These are phyloP conservation scores for Gymnothorax reevesii DNA, from an alignment of 2,797 vertebrate species.

Conservation along the genomic window DNA sequence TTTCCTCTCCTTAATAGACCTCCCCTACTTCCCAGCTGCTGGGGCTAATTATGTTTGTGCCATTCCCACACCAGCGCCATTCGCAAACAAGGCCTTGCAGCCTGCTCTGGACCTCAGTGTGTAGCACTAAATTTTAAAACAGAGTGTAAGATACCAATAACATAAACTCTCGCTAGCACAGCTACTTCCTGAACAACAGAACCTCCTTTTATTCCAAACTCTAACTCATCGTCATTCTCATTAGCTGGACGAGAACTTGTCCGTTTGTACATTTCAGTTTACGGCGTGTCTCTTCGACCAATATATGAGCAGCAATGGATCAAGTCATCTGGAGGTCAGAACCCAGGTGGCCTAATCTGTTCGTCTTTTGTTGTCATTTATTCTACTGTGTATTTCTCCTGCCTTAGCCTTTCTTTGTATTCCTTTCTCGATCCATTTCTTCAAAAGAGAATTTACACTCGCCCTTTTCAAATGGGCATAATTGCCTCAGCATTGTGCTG, in stretches of 20 bases:
- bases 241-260: background rate
- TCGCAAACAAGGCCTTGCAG: background rate
- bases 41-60: slow-evolving; percentile 27
- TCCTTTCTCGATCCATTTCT: background rate
- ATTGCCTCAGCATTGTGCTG: background rate
- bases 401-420: background rate
- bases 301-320: background rate
- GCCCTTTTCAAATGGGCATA: background rate
- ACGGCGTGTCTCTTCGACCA: background rate
- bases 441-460: background rate
- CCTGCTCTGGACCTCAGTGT: background rate
- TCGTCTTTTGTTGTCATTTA: background rate
- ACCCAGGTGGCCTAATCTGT: background rate
- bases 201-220: background rate
- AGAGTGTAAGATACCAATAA: background rate
- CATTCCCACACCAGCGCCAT: slow-evolving; percentile 14
- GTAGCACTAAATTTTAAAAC: background rate
- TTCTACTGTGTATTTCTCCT: background rate
- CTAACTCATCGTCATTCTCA: background rate
- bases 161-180: background rate
- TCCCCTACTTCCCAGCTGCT: slow-evolving; percentile 31
- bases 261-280: background rate
- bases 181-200: background rate
- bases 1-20: slow-evolving; percentile 34
- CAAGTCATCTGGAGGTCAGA: background rate